Evolutionary conservation across 2,113 vertebrate genomes (phyloP).

Genomic region (Percopsis transmontana): DNA sequence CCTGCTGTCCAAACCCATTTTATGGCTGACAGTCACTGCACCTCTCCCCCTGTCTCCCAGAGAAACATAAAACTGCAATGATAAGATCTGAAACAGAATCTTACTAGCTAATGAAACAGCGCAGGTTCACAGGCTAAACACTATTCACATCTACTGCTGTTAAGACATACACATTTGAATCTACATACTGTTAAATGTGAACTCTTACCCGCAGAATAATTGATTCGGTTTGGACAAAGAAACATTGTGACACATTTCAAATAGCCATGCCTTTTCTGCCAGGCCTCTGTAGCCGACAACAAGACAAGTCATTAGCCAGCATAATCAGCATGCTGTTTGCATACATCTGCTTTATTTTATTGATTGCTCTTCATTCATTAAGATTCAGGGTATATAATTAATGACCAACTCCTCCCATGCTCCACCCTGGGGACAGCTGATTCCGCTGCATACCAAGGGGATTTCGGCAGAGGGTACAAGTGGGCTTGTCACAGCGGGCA

Average conservation of each 20-base stretch:
- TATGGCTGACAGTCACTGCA: slow-evolving; percentile 40
- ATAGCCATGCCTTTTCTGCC: slow-evolving; percentile 22
- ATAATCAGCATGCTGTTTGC: slow-evolving; percentile 85
- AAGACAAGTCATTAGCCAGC: slow-evolving; percentile 76
- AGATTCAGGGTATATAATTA: slow-evolving; percentile 83
- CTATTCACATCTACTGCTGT: slow-evolving; percentile 8
- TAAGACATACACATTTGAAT: background rate
- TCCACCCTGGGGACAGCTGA: slow-evolving; percentile 79
- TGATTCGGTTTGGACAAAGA: no score
- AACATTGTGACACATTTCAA: slow-evolving; percentile 31
- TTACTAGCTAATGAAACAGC: slow-evolving; percentile 49
- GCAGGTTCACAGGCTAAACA: slow-evolving; percentile 27
- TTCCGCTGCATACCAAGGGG: slow-evolving; percentile 79
- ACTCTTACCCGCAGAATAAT: background rate
- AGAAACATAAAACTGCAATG: slow-evolving; percentile 53
- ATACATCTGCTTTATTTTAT: slow-evolving; percentile 84
- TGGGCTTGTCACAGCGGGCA: slow-evolving; percentile 80
- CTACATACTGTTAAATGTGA: background rate
- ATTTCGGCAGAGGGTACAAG: slow-evolving; percentile 82
- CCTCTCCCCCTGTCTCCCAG: slow-evolving; percentile 16
- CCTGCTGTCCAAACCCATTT: slow-evolving; percentile 40
- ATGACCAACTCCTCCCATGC: slow-evolving; percentile 74
- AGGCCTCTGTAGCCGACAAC: slow-evolving; percentile 57
- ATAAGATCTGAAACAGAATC: slow-evolving; percentile 61
- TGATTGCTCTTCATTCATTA: slow-evolving; percentile 83